A percentile compares a stretch with the other conserved stretches of the same genome.
phyloP scores from a whole-genome alignment of 2,113 vertebrate genomes.

The Neotragus moschatus region DNA sequence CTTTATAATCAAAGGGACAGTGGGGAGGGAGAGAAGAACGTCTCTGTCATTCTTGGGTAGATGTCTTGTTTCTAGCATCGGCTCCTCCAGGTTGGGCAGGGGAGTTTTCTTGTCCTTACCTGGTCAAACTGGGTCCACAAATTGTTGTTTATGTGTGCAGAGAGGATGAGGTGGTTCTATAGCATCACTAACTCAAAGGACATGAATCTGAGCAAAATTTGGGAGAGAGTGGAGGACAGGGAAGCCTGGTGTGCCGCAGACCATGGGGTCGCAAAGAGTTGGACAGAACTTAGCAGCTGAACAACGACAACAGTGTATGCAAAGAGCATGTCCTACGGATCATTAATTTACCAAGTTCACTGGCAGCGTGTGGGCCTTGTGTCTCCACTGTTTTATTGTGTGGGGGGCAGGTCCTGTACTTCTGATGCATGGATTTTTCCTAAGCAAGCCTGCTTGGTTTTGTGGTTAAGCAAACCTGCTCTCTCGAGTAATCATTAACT shows the following conservation, averaged over 20 bases:
- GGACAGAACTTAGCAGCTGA: neutral
- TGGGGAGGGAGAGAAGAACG: neutral
- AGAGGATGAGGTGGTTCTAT: neutral
- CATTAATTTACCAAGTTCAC: neutral
- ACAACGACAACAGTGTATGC: neutral
- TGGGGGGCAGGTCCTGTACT: neutral
- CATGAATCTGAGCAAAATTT: neutral
- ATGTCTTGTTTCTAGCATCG: neutral
- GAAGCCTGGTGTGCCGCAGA: neutral
- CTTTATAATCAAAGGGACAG: neutral
- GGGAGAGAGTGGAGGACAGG: neutral
- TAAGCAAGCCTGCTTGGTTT: neutral
- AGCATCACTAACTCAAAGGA: neutral
- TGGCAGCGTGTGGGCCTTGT: neutral
- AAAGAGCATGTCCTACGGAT: neutral
- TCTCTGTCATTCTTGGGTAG: neutral
- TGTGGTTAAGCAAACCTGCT: neutral
- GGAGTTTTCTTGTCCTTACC: neutral
- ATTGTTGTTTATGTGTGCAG: neutral
- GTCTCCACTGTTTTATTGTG: neutral
- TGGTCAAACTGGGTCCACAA: neutral
- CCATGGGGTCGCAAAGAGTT: neutral
- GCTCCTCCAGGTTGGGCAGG: neutral
- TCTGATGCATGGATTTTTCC: neutral
- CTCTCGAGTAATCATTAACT: neutral